phyloP scores from a whole-genome alignment of 2,888 invertebrate species.

The Torymus auratus region DNA sequence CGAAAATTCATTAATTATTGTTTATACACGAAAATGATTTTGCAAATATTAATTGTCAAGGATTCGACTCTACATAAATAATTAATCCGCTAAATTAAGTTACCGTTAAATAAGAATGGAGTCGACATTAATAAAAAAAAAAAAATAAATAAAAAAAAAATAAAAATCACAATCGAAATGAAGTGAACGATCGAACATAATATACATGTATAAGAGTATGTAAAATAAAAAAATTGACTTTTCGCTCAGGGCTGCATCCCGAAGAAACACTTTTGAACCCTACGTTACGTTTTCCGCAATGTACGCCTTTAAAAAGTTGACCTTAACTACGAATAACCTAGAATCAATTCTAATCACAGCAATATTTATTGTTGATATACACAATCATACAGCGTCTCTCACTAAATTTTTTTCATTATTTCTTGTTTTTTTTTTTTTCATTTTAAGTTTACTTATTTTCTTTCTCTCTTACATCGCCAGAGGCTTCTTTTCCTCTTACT shows the following conservation, averaged over 20 bases:
- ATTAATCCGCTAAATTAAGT: no score
- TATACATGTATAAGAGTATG: neutral
- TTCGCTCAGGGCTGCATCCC: slow-evolving; percentile 48
- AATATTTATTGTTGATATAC: slow-evolving; percentile 77
- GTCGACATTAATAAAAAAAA: slow-evolving; percentile 6
- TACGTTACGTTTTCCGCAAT: slow-evolving; percentile 61
- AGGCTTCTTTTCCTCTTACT: slow-evolving; percentile 49
- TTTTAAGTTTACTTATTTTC: slow-evolving; percentile 53
- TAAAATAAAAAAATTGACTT: slow-evolving; percentile 39
- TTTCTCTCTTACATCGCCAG: slow-evolving; percentile 26
- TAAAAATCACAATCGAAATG: slow-evolving; percentile 12
- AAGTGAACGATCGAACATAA: neutral
- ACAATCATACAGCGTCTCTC: slow-evolving; percentile 76
- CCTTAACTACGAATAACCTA: slow-evolving; percentile 73
- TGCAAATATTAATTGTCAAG: no score
- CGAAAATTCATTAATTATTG: slow-evolving; percentile 45
- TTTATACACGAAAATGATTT: neutral
- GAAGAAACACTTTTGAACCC: slow-evolving; percentile 53
- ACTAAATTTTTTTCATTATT: slow-evolving; percentile 68
- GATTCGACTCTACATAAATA: no score
- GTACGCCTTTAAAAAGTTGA: slow-evolving; percentile 70
- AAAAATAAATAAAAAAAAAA: no score
- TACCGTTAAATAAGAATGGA: neutral
- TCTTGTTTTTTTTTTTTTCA: slow-evolving; percentile 60
- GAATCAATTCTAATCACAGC: slow-evolving; percentile 77